Percentiles rank a stretch among this genome's conserved stretches.
These are phyloP conservation scores for Lasioglossum lativentre DNA, from an alignment of 2,888 invertebrate genomes.

Conservation along the genomic window DNA sequence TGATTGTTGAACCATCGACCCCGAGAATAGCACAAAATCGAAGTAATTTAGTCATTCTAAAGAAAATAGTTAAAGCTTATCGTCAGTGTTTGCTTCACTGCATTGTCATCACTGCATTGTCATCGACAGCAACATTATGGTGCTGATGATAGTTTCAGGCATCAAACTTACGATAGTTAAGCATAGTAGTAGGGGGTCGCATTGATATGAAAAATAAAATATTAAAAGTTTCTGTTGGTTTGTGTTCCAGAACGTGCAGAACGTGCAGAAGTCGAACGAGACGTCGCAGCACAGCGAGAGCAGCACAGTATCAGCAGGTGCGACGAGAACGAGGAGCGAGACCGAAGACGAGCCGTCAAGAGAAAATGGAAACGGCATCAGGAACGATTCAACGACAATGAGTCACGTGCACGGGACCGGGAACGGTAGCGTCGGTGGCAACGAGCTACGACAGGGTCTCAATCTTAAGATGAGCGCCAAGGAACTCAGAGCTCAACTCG, in stretches of 20 bases:
- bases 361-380: conserved; percentile 50
- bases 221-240: background rate
- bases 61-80: too few species aligned
- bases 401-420: conserved; percentile 43
- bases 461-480: conserved; percentile 97
- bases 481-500: conserved; percentile 94
- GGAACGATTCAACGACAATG: conserved; percentile 57
- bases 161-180: too few species aligned
- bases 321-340: conserved; percentile 63
- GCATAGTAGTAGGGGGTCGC: too few species aligned
- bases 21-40: too few species aligned
- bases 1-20: too few species aligned
- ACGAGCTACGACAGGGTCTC: conserved; percentile 83
- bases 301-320: conserved; percentile 69
- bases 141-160: too few species aligned
- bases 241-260: conserved; percentile 75
- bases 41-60: too few species aligned
- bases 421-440: conserved; percentile 64
- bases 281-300: conserved; percentile 78
- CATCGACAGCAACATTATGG: too few species aligned
- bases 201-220: too few species aligned
- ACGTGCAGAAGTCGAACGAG: conserved; percentile 79
- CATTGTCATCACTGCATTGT: too few species aligned
- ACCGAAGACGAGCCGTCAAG: conserved; percentile 48
- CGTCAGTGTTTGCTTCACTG: too few species aligned